Evolutionary conservation across 2,797 vertebrate genomes (phyloP).

Genomic region (Acipenser transmontanus): DNA sequence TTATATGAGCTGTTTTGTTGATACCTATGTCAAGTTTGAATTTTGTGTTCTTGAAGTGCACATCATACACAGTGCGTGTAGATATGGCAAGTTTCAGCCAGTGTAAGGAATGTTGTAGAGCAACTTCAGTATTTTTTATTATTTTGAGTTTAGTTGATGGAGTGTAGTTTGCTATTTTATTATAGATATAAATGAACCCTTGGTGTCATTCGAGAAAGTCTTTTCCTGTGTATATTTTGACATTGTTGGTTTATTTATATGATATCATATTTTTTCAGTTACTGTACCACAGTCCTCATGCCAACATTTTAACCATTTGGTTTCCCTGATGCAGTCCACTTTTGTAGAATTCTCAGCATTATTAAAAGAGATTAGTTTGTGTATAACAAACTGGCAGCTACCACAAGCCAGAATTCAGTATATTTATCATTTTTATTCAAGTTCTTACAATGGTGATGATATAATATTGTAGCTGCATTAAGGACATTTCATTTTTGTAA

Average conservation of each 20-base stretch:
- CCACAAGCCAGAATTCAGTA: constrained; percentile 45
- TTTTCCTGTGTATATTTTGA: constrained; percentile 87
- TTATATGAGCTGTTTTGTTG: constrained; percentile 66
- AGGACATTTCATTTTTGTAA: constrained; percentile 49
- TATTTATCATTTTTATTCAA: constrained; percentile 53
- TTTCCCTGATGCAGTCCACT: constrained; percentile 48
- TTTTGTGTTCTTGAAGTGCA: constrained; percentile 57
- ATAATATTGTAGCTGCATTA: constrained; percentile 44
- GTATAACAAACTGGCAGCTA: constrained; percentile 52
- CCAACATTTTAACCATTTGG: constrained; percentile 37
- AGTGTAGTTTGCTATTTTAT: constrained; percentile 43
- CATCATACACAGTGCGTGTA: constrained; percentile 65
- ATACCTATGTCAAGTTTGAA: constrained; percentile 43
- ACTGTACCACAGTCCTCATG: constrained; percentile 66
- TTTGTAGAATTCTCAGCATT: constrained; percentile 33
- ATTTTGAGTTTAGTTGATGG: constrained; percentile 34
- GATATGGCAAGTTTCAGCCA: constrained; percentile 51
- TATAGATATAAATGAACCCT: constrained; percentile 28
- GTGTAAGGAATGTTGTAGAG: constrained; percentile 47
- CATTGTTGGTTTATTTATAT: constrained; percentile 66
- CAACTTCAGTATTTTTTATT: constrained; percentile 29
- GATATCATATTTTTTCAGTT: constrained; percentile 57
- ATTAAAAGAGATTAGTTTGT: constrained; percentile 25
- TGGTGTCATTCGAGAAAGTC: constrained; percentile 52
- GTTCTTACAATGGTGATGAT: constrained; percentile 50